A percentile compares a stretch with the other conserved stretches of the same genome.
Evolutionary conservation across 2,797 vertebrate species (phyloP).

Genomic region (Enteromius argenteus): DNA sequence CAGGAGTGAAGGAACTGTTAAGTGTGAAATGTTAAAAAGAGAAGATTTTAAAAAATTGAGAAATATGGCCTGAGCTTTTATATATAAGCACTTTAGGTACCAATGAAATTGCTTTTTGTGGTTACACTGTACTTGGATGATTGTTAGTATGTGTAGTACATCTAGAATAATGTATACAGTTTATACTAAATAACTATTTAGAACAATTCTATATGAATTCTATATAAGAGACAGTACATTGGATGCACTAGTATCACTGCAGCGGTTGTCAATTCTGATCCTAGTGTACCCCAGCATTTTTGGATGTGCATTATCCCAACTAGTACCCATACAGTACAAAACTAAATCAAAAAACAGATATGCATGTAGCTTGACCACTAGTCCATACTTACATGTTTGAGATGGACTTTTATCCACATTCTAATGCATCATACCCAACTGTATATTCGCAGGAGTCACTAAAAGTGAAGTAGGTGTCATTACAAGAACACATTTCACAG

Average conservation of each 20-base stretch:
- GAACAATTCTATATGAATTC: neutral
- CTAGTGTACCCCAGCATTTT: neutral
- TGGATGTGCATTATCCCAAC: neutral
- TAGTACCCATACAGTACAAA: neutral
- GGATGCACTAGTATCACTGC: neutral
- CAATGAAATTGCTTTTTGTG: neutral
- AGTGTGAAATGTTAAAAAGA: neutral
- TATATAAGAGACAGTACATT: neutral
- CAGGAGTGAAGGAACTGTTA: neutral
- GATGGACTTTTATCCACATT: neutral
- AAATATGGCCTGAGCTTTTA: neutral
- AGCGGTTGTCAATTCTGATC: neutral
- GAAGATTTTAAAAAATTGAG: neutral
- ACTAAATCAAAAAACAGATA: neutral
- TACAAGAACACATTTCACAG: neutral
- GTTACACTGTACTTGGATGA: neutral
- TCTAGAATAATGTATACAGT: neutral
- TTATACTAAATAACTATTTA: neutral
- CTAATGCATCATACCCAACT: neutral
- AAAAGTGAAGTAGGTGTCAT: neutral
- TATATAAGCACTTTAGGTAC: neutral
- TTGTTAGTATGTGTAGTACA: neutral
- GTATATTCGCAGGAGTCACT: neutral
- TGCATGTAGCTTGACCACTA: neutral
- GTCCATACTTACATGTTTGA: neutral